These are phyloP conservation scores for Panulirus ornatus DNA, from an alignment of 1,140 invertebrate species.

Conservation along the genomic window DNA sequence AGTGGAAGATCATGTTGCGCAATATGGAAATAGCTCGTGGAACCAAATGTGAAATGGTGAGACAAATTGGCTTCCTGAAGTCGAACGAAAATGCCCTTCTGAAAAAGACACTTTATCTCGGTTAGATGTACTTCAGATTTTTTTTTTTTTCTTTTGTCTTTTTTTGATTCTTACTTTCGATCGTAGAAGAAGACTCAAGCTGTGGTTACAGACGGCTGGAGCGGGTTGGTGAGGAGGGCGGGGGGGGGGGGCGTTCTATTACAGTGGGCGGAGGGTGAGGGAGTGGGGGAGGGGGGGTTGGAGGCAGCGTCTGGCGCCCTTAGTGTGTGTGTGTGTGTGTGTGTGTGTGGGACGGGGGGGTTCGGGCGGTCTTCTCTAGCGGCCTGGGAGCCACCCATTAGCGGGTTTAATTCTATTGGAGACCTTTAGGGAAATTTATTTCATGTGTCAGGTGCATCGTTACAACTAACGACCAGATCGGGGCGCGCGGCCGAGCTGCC, in stretches of 20 bases:
- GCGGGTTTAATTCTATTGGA: constrained; percentile 66
- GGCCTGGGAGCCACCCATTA: constrained; percentile 48
- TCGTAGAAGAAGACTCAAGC: too few species aligned
- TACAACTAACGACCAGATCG: constrained; percentile 62
- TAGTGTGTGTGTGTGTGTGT: neutral
- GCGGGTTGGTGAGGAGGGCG: neutral
- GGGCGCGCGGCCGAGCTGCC: constrained; percentile 49
- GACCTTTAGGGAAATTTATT: constrained; percentile 66
- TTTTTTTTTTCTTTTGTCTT: neutral
- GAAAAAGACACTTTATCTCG: neutral
- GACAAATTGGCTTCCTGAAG: neutral
- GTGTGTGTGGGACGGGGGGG: neutral
- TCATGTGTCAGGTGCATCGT: constrained; percentile 61
- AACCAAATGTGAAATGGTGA: neutral
- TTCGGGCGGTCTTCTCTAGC: constrained; percentile 24
- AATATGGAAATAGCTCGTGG: neutral
- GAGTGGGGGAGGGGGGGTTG: neutral
- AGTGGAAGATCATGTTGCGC: neutral
- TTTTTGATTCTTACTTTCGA: too few species aligned
- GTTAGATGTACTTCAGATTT: neutral
- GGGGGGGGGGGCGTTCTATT: neutral
- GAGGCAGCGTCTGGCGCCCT: constrained; percentile 19
- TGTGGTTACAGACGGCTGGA: too few species aligned
- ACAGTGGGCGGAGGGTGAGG: neutral
- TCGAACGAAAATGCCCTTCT: too few species aligned